Conservation (phyloP, 2,888 invertebrate genomes). For the Protula sp. region DNA sequence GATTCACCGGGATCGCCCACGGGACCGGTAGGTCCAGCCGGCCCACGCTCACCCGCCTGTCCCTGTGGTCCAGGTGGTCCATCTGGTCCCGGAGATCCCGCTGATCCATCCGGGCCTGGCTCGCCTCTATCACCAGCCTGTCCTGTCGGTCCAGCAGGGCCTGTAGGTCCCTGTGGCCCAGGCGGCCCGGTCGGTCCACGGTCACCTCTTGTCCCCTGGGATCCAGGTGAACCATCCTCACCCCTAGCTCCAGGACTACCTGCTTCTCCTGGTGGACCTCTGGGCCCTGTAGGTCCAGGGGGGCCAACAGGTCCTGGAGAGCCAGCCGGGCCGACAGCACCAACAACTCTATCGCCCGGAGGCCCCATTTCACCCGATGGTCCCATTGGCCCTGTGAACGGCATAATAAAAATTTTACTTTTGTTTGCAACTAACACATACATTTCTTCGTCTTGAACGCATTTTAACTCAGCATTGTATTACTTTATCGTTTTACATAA, state of each 20-base stretch:
- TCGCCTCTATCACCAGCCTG: conserved; percentile 11
- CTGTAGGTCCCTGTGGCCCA: conserved; percentile 14
- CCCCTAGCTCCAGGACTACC: conserved; percentile 26
- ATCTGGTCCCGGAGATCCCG: conserved; percentile 44
- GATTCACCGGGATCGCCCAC: conserved; percentile 57
- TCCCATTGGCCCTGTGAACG: conserved; percentile 4
- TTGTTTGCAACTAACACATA: too few relatives aligned
- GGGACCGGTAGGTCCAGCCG: conserved; percentile 68
- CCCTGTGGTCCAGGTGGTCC: conserved; percentile 86
- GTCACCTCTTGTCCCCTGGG: conserved; percentile 25
- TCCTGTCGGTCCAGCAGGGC: conserved; percentile 17
- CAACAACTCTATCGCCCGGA: conserved; percentile 8
- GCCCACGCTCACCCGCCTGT: conserved; percentile 58
- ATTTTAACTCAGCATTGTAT: too few relatives aligned
- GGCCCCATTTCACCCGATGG: background rate
- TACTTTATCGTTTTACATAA: too few relatives aligned
- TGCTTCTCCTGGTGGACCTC: conserved; percentile 11
- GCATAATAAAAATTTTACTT: too few relatives aligned
- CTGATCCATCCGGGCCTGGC: background rate
- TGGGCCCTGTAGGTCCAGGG: conserved; percentile 4
- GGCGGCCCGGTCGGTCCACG: conserved; percentile 15
- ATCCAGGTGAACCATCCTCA: conserved; percentile 18
- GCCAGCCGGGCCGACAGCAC: conserved; percentile 8
- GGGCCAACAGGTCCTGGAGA: background rate
- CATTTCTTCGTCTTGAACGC: too few relatives aligned